These are phyloP conservation scores for Manis crassicaudata DNA, from an alignment of 2,797 vertebrate species.

Conservation along the genomic window DNA sequence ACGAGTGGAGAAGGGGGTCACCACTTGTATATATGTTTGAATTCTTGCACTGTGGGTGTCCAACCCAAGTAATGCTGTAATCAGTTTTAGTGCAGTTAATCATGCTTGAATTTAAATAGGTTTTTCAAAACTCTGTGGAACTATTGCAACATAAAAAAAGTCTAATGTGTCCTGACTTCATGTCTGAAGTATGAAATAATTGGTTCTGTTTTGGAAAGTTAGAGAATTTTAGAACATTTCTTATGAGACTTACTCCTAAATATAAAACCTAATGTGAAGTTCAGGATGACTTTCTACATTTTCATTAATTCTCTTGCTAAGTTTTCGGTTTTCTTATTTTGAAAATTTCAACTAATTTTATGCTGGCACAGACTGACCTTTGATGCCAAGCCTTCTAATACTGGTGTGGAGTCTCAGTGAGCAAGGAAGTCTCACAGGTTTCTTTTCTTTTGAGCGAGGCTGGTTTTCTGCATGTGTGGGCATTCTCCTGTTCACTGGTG, in stretches of 20 bases:
- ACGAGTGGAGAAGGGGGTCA: not conserved
- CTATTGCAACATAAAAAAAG: not conserved
- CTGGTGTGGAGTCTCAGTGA: not conserved
- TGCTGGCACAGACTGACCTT: not conserved
- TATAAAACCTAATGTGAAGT: not conserved
- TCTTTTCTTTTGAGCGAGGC: not conserved
- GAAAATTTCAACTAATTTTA: not conserved
- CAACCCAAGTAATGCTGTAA: not conserved
- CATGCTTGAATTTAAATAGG: not conserved
- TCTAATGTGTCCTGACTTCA: not conserved
- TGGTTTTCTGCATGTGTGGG: not conserved
- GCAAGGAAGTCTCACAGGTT: not conserved
- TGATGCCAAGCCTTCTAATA: not conserved
- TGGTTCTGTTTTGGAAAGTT: not conserved
- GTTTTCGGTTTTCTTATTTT: not conserved
- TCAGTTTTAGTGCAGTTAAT: constrained; percentile 15
- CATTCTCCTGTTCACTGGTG: not conserved
- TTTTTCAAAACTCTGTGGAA: not conserved
- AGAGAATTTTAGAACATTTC: not conserved
- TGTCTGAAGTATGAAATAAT: constrained; percentile 11
- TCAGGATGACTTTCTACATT: not conserved
- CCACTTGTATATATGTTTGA: not conserved
- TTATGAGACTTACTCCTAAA: not conserved
- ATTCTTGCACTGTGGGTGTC: not conserved
- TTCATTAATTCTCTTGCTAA: not conserved